phyloP scores from a whole-genome alignment of 1,140 invertebrate species.

The Odontomachus brunneus region DNA sequence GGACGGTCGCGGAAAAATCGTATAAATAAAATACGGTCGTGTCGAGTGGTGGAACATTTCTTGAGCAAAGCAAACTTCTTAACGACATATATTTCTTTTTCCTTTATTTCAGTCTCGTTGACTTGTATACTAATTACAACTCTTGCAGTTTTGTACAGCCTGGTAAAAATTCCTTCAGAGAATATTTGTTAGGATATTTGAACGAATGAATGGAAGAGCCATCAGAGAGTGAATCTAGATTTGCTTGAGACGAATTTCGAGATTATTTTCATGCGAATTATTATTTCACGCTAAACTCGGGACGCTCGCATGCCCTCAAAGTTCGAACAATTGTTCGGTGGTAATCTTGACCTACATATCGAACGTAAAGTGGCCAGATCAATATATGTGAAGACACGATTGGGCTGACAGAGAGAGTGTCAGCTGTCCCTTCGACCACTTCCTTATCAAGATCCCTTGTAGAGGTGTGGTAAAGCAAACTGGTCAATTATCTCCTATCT shows the following conservation, averaged over 20 bases:
- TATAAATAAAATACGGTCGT: slow-evolving; percentile 1
- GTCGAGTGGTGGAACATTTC: slow-evolving; percentile 5
- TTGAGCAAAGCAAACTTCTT: not conserved
- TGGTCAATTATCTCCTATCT: slow-evolving; percentile 53
- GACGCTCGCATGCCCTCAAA: not conserved
- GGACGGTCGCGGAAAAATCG: not conserved
- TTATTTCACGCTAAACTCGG: not conserved
- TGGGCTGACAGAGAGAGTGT: slow-evolving; percentile 26
- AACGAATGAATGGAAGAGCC: slow-evolving; percentile 19
- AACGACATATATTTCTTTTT: slow-evolving; percentile 14
- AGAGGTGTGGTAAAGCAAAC: slow-evolving; percentile 50
- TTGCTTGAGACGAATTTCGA: not conserved
- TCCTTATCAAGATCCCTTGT: slow-evolving; percentile 43
- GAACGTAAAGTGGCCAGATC: slow-evolving; percentile 42
- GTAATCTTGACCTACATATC: slow-evolving; percentile 52
- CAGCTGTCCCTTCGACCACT: slow-evolving; percentile 48
- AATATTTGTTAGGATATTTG: slow-evolving; percentile 1
- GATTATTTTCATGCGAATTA: slow-evolving; percentile 15
- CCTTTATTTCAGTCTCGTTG: slow-evolving; percentile 38
- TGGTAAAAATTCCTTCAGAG: slow-evolving; percentile 24
- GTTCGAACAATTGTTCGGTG: slow-evolving; percentile 30
- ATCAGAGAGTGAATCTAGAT: not conserved
- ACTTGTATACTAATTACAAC: slow-evolving; percentile 39
- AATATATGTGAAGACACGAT: slow-evolving; percentile 54
- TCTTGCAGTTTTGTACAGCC: not conserved